These are phyloP conservation scores for Papilio xuthus DNA, from an alignment of 1,140 invertebrate genomes.

Conservation along the genomic window DNA sequence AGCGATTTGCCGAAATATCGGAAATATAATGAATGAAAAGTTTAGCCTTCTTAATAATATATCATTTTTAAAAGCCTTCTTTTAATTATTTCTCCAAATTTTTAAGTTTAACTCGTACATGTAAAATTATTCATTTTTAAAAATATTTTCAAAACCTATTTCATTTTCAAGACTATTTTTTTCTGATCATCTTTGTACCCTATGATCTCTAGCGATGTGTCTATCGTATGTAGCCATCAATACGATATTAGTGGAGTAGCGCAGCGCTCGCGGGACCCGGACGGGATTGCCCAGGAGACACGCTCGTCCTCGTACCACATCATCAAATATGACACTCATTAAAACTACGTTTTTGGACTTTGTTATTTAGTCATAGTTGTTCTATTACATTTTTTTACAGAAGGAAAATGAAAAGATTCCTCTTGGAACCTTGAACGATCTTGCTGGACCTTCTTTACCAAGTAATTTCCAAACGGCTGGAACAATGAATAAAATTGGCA, in stretches of 20 bases:
- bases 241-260: not conserved
- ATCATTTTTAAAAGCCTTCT: not conserved
- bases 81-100: not conserved
- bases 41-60: not conserved
- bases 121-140: not conserved
- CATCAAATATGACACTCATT: conserved; percentile 28
- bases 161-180: not conserved
- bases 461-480: too few species aligned
- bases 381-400: not conserved
- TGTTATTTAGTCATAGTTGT: not conserved
- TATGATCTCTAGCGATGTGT: too few species aligned
- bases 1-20: not conserved
- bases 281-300: not conserved
- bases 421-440: too few species aligned
- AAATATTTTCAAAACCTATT: not conserved
- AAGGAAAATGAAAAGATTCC: too few species aligned
- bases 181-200: too few species aligned
- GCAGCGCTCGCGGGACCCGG: not conserved
- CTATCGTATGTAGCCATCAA: not conserved
- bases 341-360: conserved; percentile 15
- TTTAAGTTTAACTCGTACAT: too few species aligned
- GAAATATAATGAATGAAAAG: not conserved
- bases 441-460: too few species aligned
- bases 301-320: conserved; percentile 17
- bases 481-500: too few species aligned